phyloP scores from a whole-genome alignment of 92 coral and sea anemone genomes.

The Parazoanthus atlanticus region DNA sequence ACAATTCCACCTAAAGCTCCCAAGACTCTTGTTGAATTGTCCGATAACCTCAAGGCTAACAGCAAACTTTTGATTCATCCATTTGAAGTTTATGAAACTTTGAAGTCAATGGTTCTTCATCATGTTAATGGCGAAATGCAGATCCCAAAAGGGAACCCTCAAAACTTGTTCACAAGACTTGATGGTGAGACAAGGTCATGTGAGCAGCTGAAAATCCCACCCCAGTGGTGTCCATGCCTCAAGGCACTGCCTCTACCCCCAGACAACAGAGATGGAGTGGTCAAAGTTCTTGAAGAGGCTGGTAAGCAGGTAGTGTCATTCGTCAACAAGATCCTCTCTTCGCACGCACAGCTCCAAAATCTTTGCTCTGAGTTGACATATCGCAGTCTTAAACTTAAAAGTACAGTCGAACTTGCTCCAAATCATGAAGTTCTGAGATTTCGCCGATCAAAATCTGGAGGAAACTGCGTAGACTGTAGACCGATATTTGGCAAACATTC shows the following conservation, averaged over 20 bases:
- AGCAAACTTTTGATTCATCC: slow-evolving; percentile 65
- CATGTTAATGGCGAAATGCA: background rate
- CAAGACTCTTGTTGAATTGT: slow-evolving; percentile 43
- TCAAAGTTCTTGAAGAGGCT: slow-evolving; percentile 28
- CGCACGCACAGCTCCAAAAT: slow-evolving; percentile 23
- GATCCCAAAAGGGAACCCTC: slow-evolving; percentile 17
- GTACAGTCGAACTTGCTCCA: slow-evolving; percentile 51
- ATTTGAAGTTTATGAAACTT: slow-evolving; percentile 76
- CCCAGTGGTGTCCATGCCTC: slow-evolving; percentile 74
- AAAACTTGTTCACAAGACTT: slow-evolving; percentile 32
- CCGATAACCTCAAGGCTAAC: slow-evolving; percentile 57
- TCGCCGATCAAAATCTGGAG: slow-evolving; percentile 51
- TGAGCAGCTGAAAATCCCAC: slow-evolving; percentile 58
- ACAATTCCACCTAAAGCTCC: slow-evolving; percentile 70
- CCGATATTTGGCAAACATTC: slow-evolving; percentile 52
- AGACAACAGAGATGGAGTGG: background rate
- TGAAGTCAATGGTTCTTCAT: slow-evolving; percentile 57
- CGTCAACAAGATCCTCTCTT: slow-evolving; percentile 36
- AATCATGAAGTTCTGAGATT: slow-evolving; percentile 60
- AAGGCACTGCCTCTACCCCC: slow-evolving; percentile 12
- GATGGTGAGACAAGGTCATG: slow-evolving; percentile 49
- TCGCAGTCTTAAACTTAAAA: slow-evolving; percentile 35
- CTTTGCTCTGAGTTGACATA: slow-evolving; percentile 49
- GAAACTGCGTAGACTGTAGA: slow-evolving; percentile 59
- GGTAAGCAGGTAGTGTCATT: slow-evolving; percentile 36